Conservation (phyloP, 1,140 invertebrate genomes). For the Vanessa atalanta region DNA sequence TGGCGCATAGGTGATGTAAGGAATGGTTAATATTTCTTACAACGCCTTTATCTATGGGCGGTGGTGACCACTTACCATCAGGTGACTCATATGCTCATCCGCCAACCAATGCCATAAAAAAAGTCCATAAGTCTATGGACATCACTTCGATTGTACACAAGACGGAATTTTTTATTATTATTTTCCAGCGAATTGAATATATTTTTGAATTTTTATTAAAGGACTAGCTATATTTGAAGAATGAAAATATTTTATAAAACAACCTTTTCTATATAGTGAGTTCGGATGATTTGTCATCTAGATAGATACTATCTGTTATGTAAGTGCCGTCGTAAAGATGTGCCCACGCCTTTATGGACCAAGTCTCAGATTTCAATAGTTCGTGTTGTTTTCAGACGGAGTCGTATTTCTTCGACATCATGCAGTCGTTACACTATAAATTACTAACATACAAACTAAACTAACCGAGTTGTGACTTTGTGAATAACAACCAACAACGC, state of each 20-base stretch:
- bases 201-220: no score
- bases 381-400: constrained; percentile 23
- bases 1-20: no score
- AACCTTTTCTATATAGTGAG: not conserved
- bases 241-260: not conserved
- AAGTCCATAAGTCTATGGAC: no score
- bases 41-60: no score
- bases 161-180: no score
- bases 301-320: constrained; percentile 14
- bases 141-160: no score
- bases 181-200: no score
- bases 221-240: not conserved
- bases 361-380: constrained; percentile 32
- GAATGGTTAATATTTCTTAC: no score
- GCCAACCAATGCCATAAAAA: no score
- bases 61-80: no score
- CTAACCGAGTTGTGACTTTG: not conserved
- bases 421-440: constrained; percentile 17
- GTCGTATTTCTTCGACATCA: constrained; percentile 23
- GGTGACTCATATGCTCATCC: no score
- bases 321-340: constrained; percentile 8
- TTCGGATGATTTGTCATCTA: constrained; percentile 7
- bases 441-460: constrained; percentile 24
- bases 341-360: constrained; percentile 15
- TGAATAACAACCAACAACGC: constrained; percentile 1